Conservation (phyloP, 1,140 invertebrate genomes). For the Trichonephila clavipes region DNA sequence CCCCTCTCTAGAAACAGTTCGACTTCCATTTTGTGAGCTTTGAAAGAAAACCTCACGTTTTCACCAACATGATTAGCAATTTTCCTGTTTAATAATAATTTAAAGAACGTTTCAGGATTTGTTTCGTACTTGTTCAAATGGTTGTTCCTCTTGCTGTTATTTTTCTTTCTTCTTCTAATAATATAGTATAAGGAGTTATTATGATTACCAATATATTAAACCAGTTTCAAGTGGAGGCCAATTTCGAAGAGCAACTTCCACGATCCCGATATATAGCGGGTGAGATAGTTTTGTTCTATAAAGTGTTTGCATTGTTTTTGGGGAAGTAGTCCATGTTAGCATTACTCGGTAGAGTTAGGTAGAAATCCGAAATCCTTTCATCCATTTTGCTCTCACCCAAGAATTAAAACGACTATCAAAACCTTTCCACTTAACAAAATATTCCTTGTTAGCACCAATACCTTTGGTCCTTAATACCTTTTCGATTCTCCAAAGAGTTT, state of each 20-base stretch:
- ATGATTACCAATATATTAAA: constrained; percentile 43
- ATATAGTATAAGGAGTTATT: neutral
- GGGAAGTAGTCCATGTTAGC: constrained; percentile 32
- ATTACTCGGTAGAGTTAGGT: neutral
- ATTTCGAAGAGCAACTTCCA: constrained; percentile 42
- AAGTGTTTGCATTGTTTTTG: neutral
- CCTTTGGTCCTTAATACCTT: too few species aligned
- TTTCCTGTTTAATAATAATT: neutral
- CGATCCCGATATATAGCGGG: neutral
- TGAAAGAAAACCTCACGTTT: neutral
- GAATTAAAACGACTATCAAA: constrained; percentile 20
- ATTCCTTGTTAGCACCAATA: too few species aligned
- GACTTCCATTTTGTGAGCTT: neutral
- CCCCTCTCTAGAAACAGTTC: neutral
- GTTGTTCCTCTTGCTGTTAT: neutral
- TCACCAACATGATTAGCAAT: neutral
- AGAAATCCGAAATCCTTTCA: neutral
- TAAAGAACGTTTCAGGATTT: neutral
- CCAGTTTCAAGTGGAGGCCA: constrained; percentile 17
- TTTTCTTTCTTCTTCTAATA: neutral
- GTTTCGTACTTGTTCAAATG: neutral
- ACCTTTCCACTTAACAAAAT: constrained; percentile 68
- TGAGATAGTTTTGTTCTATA: constrained; percentile 50
- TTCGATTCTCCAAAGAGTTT: too few species aligned
- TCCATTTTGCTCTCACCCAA: constrained; percentile 18